These are phyloP conservation scores for Hydraecia micacea DNA, from an alignment of 2,888 invertebrate species.

Conservation along the genomic window DNA sequence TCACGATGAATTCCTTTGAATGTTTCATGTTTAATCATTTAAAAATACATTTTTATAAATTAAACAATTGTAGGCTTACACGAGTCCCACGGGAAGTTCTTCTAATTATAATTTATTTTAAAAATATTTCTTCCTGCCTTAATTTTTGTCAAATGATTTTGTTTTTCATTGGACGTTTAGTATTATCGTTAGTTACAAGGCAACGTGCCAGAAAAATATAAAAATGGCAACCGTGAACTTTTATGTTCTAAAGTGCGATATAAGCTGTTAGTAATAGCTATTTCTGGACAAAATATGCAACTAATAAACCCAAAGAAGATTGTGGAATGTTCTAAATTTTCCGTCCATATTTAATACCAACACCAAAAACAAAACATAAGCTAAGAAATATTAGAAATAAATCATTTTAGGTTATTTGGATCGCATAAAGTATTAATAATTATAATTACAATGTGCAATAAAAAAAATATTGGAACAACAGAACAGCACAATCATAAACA, in stretches of 20 bases:
- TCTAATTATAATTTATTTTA: conserved; percentile 31
- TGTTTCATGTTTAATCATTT: neutral
- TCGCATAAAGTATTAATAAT: neutral
- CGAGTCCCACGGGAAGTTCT: conserved; percentile 35
- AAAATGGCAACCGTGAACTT: conserved; percentile 15
- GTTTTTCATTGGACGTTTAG: conserved; percentile 39
- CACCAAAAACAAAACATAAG: no score
- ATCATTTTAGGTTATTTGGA: neutral
- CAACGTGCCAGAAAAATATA: conserved; percentile 24
- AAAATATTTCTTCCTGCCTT: conserved; percentile 38
- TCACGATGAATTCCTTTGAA: no score
- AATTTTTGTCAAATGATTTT: conserved; percentile 21
- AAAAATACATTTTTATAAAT: conserved; percentile 42
- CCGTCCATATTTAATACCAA: neutral
- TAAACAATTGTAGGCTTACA: conserved; percentile 36
- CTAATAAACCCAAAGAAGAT: neutral
- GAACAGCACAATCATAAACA: conserved; percentile 4
- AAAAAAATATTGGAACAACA: neutral
- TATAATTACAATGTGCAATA: neutral
- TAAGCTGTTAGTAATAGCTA: neutral
- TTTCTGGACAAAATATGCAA: neutral
- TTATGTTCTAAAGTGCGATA: neutral
- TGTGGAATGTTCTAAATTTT: neutral
- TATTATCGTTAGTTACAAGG: conserved; percentile 16
- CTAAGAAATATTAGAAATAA: neutral